A percentile compares a stretch with the other conserved stretches of the same genome.
Conservation (phyloP, 2,797 vertebrate genomes). For the Lagorchestes hirsutus region DNA sequence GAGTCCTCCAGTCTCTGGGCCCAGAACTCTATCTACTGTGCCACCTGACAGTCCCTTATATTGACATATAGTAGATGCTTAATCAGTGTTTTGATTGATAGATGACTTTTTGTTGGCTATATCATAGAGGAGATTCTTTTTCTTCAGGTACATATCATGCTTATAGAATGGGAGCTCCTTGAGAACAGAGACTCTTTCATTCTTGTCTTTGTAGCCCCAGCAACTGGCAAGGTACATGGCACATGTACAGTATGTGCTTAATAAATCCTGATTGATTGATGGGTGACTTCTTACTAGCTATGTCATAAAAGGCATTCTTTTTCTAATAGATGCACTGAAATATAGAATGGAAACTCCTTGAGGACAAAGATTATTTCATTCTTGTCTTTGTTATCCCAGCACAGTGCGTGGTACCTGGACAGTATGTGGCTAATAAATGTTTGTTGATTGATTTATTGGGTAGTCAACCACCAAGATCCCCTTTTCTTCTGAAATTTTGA, state of each 20-base stretch:
- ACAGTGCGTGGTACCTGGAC: background rate
- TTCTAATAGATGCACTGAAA: too few relatives aligned
- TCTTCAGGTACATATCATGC: background rate
- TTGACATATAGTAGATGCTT: background rate
- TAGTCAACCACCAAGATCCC: background rate
- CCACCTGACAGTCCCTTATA: background rate
- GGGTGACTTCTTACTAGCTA: background rate
- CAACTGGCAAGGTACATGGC: background rate
- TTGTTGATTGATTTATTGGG: background rate
- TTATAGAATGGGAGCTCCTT: background rate
- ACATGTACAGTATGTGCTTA: background rate
- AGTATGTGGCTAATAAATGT: background rate
- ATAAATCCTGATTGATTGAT: background rate
- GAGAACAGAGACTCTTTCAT: background rate
- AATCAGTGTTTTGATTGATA: background rate
- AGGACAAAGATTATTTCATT: background rate
- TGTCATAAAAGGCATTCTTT: background rate
- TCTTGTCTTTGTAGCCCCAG: background rate
- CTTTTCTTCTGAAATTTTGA: background rate
- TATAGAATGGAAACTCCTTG: background rate
- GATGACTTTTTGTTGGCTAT: background rate
- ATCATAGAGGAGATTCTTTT: background rate
- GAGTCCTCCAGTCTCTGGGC: background rate
- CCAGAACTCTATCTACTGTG: background rate
- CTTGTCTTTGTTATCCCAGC: background rate